Conservation (phyloP, 2,797 vertebrate species). For the Gymnoscopelus braueri region DNA sequence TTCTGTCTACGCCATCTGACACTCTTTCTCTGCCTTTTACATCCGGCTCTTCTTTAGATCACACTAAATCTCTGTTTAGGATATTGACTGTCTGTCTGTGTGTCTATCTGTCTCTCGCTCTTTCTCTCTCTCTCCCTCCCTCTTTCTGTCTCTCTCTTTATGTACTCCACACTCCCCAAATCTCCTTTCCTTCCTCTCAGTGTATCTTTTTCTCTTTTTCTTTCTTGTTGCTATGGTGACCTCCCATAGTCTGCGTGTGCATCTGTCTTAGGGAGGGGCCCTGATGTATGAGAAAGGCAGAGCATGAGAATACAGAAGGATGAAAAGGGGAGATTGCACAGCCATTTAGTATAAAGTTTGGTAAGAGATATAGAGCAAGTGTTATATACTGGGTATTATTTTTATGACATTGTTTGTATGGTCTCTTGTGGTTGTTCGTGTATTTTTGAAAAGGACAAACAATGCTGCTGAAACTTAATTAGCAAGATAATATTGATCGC, state of each 20-base stretch:
- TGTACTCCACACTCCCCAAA: conserved; percentile 59
- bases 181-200: conserved; percentile 16
- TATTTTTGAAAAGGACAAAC: neutral
- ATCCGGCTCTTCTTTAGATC: conserved; percentile 64
- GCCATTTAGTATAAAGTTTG: conserved; percentile 21
- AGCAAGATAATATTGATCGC: conserved; percentile 27
- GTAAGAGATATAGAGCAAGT: neutral
- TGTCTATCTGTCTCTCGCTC: conserved; percentile 33
- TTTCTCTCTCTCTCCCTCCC: conserved; percentile 49
- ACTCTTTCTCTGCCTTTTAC: conserved; percentile 68
- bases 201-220: conserved; percentile 44
- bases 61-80: conserved; percentile 7
- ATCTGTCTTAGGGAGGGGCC: conserved; percentile 72
- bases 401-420: neutral
- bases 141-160: conserved; percentile 58
- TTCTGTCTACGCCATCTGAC: conserved; percentile 65
- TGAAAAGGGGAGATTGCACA: conserved; percentile 18
- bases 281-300: conserved; percentile 64
- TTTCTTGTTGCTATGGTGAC: conserved; percentile 84
- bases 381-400: neutral
- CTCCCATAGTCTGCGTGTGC: conserved; percentile 65
- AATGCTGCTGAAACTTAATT: neutral
- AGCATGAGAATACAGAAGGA: conserved; percentile 34
- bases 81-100: neutral
- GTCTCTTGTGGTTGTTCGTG: neutral